Evolutionary conservation across 2,888 invertebrate species (phyloP).

Genomic region (Sinelater perroti): DNA sequence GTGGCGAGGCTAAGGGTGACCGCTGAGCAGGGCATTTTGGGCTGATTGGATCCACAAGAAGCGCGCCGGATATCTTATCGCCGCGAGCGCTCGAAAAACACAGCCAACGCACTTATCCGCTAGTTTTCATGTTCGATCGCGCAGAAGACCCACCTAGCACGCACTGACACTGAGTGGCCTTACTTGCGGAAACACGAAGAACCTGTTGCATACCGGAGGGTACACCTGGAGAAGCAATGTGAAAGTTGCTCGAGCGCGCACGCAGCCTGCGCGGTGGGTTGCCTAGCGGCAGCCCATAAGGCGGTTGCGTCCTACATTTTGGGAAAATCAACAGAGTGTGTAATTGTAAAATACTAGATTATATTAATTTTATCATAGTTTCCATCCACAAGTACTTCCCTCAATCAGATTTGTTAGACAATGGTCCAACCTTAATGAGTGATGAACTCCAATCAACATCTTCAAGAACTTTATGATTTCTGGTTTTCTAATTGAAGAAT

Average conservation of each 20-base stretch:
- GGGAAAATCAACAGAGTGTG: not conserved
- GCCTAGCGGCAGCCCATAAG: too few relatives aligned
- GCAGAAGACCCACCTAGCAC: constrained; percentile 38
- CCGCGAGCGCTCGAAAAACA: constrained; percentile 14
- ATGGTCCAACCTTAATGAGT: too few relatives aligned
- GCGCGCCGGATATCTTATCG: constrained; percentile 23
- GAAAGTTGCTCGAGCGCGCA: constrained; percentile 35
- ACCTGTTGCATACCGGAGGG: constrained; percentile 43
- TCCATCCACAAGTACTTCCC: too few relatives aligned
- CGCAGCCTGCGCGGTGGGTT: constrained; percentile 22
- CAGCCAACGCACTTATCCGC: constrained; percentile 34
- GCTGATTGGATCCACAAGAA: constrained; percentile 23
- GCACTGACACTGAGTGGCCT: constrained; percentile 38
- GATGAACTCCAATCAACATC: too few relatives aligned
- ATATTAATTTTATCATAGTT: too few relatives aligned
- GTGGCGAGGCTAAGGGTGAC: constrained; percentile 95
- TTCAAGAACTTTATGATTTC: too few relatives aligned
- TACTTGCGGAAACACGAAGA: constrained; percentile 41
- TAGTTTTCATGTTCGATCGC: constrained; percentile 36
- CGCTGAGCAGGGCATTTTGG: constrained; percentile 91
- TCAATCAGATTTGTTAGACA: too few relatives aligned
- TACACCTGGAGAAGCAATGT: constrained; percentile 37
- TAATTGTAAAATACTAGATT: not conserved
- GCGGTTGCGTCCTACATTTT: too few relatives aligned
- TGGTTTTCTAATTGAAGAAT: too few relatives aligned